Conservation (phyloP, 1,140 invertebrate genomes). For the Adelges cooleyi region DNA sequence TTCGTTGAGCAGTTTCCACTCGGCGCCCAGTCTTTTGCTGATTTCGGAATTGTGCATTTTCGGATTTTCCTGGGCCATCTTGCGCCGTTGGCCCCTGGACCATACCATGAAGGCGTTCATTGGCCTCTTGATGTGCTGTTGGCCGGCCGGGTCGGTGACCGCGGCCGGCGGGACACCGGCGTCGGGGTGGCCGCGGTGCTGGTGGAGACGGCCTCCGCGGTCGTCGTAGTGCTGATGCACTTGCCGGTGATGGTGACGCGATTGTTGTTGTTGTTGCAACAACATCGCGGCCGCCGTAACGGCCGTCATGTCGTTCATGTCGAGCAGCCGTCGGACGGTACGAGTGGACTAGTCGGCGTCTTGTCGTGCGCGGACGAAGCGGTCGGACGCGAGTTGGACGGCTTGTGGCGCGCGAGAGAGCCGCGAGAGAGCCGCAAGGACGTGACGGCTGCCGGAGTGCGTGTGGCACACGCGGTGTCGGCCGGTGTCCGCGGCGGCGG, state of each 20-base stretch:
- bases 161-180: no score
- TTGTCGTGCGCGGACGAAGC: neutral
- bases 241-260: neutral
- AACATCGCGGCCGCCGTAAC: neutral
- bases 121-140: slow-evolving; percentile 65
- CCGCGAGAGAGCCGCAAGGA: neutral
- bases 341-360: neutral
- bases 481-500: neutral
- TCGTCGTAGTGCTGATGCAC: neutral
- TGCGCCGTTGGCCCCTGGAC: slow-evolving; percentile 75
- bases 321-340: neutral
- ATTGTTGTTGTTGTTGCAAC: neutral
- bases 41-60: slow-evolving; percentile 97
- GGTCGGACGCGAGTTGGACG: neutral
- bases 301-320: neutral
- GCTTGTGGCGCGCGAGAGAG: neutral
- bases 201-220: neutral
- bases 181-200: no score
- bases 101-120: slow-evolving; percentile 94
- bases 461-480: neutral
- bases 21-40: slow-evolving; percentile 74
- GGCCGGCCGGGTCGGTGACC: no score
- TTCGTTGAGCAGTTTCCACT: slow-evolving; percentile 82
- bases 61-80: slow-evolving; percentile 96
- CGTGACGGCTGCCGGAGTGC: slow-evolving; percentile 1